A percentile compares a stretch with the other conserved stretches of the same genome.
Conservation (phyloP, 2,797 vertebrate species). For the Erpetoichthys calabaricus region DNA sequence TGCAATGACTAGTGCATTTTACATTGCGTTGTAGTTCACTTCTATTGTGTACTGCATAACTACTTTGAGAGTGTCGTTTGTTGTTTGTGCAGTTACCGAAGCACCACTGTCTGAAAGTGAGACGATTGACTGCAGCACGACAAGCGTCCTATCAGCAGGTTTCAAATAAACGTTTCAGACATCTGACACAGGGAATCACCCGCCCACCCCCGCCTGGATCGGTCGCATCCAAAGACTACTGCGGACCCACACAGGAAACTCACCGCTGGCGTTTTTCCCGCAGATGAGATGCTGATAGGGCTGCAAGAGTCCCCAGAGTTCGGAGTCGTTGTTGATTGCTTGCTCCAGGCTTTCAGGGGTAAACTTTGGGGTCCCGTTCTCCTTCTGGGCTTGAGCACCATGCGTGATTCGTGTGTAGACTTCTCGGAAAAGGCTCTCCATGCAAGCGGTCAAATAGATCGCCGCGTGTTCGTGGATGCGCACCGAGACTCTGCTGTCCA, state of each 20-base stretch:
- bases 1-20: too few species aligned
- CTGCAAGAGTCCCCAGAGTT: slow-evolving; percentile 86
- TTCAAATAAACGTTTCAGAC: too few species aligned
- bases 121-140: too few species aligned
- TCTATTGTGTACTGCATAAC: too few species aligned
- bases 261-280: slow-evolving; percentile 85
- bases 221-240: too few species aligned
- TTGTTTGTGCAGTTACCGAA: too few species aligned
- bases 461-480: slow-evolving; percentile 89
- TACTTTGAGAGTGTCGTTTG: too few species aligned
- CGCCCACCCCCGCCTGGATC: too few species aligned
- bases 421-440: slow-evolving; percentile 84
- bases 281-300: slow-evolving; percentile 84
- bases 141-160: too few species aligned
- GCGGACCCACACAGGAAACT: slow-evolving; percentile 34
- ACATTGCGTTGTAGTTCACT: too few species aligned
- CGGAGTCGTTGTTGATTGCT: slow-evolving; percentile 72
- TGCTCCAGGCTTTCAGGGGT: slow-evolving; percentile 73
- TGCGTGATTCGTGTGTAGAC: slow-evolving; percentile 52
- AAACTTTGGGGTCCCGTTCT: slow-evolving; percentile 64
- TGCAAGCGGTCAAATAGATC: slow-evolving; percentile 84
- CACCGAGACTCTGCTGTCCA: slow-evolving; percentile 76
- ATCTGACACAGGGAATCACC: too few species aligned
- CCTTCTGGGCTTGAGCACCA: slow-evolving; percentile 49
- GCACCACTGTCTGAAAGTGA: too few species aligned